phyloP scores from a whole-genome alignment of 2,113 vertebrate genomes.

The Phalacrocorax pelagicus region DNA sequence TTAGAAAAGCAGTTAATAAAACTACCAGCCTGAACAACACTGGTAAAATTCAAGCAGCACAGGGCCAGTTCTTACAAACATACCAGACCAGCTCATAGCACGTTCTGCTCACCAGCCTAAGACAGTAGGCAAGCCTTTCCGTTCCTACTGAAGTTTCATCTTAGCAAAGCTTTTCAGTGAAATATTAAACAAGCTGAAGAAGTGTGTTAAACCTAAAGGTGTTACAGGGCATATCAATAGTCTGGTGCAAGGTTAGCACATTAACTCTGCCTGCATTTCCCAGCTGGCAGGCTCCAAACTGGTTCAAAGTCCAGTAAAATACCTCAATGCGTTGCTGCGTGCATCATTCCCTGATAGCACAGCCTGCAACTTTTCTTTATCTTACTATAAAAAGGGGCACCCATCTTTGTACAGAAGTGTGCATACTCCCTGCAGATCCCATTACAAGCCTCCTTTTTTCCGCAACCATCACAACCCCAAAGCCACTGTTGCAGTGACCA shows the following conservation, averaged over 20 bases:
- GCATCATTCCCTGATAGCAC: background rate
- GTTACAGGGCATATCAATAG: background rate
- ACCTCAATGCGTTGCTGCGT: background rate
- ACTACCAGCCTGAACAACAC: background rate
- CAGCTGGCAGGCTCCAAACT: background rate
- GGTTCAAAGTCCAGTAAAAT: background rate
- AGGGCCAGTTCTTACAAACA: background rate
- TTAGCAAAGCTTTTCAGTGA: background rate
- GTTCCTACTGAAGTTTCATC: background rate
- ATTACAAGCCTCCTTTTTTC: background rate
- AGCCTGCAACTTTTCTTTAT: background rate
- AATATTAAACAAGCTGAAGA: constrained; percentile 5
- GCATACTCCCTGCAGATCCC: background rate
- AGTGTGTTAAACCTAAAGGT: background rate
- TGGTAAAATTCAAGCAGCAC: background rate
- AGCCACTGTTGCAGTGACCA: background rate
- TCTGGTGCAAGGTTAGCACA: background rate
- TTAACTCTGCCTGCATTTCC: background rate
- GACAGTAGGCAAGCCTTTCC: background rate
- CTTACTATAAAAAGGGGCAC: background rate
- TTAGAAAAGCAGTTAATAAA: constrained; percentile 17
- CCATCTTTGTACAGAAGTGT: background rate
- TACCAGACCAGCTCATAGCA: background rate
- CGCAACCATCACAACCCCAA: background rate
- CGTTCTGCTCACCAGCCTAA: background rate